Evolutionary conservation across 2,888 invertebrate species (phyloP).

Genomic region (Plemyria rubiginata): DNA sequence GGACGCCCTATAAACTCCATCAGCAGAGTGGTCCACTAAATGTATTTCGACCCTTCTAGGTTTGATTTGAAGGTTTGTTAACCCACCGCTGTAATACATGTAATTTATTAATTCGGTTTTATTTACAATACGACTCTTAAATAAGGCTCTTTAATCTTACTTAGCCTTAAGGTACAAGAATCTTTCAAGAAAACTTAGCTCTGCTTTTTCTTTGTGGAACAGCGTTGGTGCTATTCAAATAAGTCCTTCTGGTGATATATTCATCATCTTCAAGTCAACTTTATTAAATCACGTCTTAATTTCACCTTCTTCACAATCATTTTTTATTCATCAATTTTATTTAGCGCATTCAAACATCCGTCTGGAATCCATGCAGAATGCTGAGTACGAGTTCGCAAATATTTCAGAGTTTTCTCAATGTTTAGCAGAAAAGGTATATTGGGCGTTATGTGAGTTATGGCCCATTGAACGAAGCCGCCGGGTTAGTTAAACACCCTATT

Average conservation of each 20-base stretch:
- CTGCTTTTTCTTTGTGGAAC: no score
- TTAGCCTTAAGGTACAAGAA: neutral
- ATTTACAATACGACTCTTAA: neutral
- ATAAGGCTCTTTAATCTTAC: neutral
- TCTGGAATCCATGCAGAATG: constrained; percentile 2
- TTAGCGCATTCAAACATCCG: no score
- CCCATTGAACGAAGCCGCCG: constrained; percentile 19
- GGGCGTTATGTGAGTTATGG: constrained; percentile 36
- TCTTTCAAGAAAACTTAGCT: neutral
- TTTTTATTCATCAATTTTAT: no score
- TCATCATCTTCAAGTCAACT: no score
- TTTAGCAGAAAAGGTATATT: constrained; percentile 42
- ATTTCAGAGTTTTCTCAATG: constrained; percentile 7
- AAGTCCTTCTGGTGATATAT: no score
- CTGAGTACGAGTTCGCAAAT: neutral
- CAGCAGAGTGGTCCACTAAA: neutral
- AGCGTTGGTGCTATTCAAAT: no score
- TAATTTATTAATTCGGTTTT: constrained; percentile 10
- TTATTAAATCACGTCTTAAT: no score
- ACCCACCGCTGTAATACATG: constrained; percentile 1
- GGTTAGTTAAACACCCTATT: constrained; percentile 1
- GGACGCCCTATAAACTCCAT: no score
- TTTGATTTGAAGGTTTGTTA: constrained; percentile 3
- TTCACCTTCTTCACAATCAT: no score
- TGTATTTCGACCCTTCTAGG: constrained; percentile 2